Conservation (phyloP, 2,888 invertebrate genomes). For the Dasysyrphus albostriatus region DNA sequence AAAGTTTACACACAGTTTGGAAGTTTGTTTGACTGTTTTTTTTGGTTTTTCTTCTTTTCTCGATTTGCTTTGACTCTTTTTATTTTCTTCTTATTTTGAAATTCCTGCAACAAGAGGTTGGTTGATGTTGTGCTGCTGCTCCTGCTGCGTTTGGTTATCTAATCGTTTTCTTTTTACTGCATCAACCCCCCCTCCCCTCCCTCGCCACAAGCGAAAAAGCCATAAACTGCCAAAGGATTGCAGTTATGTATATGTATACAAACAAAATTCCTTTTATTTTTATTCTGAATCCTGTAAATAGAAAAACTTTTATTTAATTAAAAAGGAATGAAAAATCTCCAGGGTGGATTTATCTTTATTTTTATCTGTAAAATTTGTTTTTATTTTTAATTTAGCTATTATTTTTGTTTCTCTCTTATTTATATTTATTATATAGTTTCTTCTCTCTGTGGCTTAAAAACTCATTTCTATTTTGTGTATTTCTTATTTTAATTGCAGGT, state of each 20-base stretch:
- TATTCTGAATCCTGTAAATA: slow-evolving; percentile 38
- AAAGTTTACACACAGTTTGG: slow-evolving; percentile 68
- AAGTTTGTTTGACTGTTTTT: slow-evolving; percentile 35
- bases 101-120: slow-evolving; percentile 58
- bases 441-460: slow-evolving; percentile 26
- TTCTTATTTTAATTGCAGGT: slow-evolving; percentile 73
- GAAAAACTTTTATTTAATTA: slow-evolving; percentile 71
- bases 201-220: not conserved
- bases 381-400: slow-evolving; percentile 27
- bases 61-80: slow-evolving; percentile 14
- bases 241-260: not conserved
- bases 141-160: slow-evolving; percentile 54
- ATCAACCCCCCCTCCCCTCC: not conserved
- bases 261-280: slow-evolving; percentile 22
- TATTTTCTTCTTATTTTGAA: not conserved
- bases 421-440: slow-evolving; percentile 15
- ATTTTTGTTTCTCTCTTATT: slow-evolving; percentile 8
- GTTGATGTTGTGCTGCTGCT: not conserved
- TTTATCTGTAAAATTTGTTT: no score
- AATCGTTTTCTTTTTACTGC: slow-evolving; percentile 54
- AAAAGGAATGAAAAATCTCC: slow-evolving; percentile 65
- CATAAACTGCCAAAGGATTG: slow-evolving; percentile 44
- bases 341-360: slow-evolving; percentile 35
- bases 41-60: not conserved
- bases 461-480: slow-evolving; percentile 49